Evolutionary conservation across 2,888 invertebrate genomes (phyloP), one percentile per base, ranked within the genome.

Genomic region (Timema podura): DNA sequence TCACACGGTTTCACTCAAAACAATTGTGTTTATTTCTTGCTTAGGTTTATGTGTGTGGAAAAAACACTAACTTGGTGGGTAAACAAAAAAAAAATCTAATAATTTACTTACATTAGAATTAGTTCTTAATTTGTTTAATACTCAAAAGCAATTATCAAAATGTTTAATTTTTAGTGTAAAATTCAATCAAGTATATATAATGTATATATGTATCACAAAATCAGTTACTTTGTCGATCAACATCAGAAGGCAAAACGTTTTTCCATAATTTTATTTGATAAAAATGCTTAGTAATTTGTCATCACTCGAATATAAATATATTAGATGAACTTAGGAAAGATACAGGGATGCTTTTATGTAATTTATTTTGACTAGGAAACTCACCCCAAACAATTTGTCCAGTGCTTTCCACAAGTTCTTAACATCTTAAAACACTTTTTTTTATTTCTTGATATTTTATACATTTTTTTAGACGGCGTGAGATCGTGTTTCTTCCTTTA

Each of bases 81-180:
- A 61, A 61, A 61, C 45, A 61, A 61, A 61, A 61, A 30, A 10
- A 61, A 61, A 30, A 61, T 44, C 30, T 30, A 45, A 30, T 44
- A 44, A 8, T 49, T 61, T 61, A 61, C 61, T 61, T 61, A 61
- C 30, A 61, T 61, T 61, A 44, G 61, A 44, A 44, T 61, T 61
- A 44, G 30, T n/a, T 61, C 61, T 30, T 61, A 61, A 61, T 45
- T 61, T 61, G n/a, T 61, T 61, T 61, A 61, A 61, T 61, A 72
- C 70, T 69, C 71, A 72, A 74, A 74, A 74, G 73, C 71, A 74
- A 73, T 73, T 74, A 74, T 74, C 73, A 74, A 74, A 74, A 74
- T 71, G 73, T 72, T 57, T n/a, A n/a, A n/a, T n/a, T 67, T 70
- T 70, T 72, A 71, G 72, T 74, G 74, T 73, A 74, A 73, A 74